Base-by-base conservation (phyloP, 2,888 invertebrate genomes). In the Steromphala cineraria region DNA sequence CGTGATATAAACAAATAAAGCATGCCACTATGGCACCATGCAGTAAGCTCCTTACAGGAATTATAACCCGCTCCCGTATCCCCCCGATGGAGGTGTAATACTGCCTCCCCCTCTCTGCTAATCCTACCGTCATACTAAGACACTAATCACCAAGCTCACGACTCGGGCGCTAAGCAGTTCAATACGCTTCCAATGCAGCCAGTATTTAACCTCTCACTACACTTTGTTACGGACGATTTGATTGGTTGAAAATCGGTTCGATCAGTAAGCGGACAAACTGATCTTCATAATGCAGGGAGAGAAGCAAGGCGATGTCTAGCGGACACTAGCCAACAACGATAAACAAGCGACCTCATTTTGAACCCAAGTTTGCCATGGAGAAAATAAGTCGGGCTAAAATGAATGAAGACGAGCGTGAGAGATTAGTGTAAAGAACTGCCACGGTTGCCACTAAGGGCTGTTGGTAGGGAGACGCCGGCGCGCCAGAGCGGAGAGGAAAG, bases 271-370 rank as follows among this genome's bases (percentile, higher is more conserved):
- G 62, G 62, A 24, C 62, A 62, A 62, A 62, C 62, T 62, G 62
- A 62, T 62, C 62, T 62, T 62, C 62, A 62, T 62, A 62, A 62
- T 62, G 28, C 62, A 62, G 28, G 62, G 62, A 24, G 21, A 62
- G 62, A 62, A 62, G 62, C 62, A 28, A 62, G 62, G 62, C 62
- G 62, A 62, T 62, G 62, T 62, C 62, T 62, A 62, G 62, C 62
- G 62, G 62, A 62, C 28, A 62, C 62, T 62, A 62, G 62, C 62
- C 28, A 62, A 62, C 62, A 28, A 21, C 62, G 62, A 62, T 62
- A 62, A 62, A 24, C 62, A 62, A 62, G 24, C 62, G 62, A 62
- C 62, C 62, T 28, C 28, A 17, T 62, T 62, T 62, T 62, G 62
- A 62, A 62, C 62, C 62, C 62, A 62, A 62, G 28, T 28, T 62